Base-by-base conservation (phyloP, 2,113 vertebrate genomes). In the Ranitomeya imitator region DNA sequence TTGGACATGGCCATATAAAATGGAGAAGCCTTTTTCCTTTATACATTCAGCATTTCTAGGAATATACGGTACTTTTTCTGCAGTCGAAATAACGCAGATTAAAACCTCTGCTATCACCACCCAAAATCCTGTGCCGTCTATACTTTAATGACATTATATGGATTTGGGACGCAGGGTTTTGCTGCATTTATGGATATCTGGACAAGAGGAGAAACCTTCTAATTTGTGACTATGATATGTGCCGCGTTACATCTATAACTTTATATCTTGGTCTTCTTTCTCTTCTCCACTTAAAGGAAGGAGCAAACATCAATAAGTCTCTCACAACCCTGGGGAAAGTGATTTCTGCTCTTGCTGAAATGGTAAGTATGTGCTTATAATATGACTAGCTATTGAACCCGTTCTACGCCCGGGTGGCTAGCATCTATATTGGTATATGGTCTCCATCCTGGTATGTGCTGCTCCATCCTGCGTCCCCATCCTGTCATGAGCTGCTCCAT, bases 251-350 rank as follows among this genome's bases (percentile, higher is more conserved):
- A 31, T 5, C 6, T 71, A 16, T 18, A 9, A 18, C 45, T 26
- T 69, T 69, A 26, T 69, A 26, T 0, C 2, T 69, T 8, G 65
- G 23, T 74, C 15, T 71, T 74, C 9, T n/a, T 57, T 26, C 11
- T 77, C 13, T 55, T 90, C 18, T 60, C 69, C 23, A 37, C 74
- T 84, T 79, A 13, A 90, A 98, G 97, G 97, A 98, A 94, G 97
- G 97, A 14, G 97, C 97, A 0, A 98, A 98, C 90, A 98, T 98
- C 87, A 98, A 97, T 90, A 98, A 97, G 67, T 98, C 97, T 55
- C 93, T 97, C 55, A 98, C 97, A n/a, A 98, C 97, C 0, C 78
- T 98, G 63, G 97, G 97, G 18, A 98, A 98, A 88, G 97, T 98
- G 52, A 98, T 98, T 61, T 97, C 97, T 0, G 96, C 97, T 4